Percentiles rank a stretch among this genome's conserved stretches.
These are phyloP conservation scores for Coptotermes formosanus DNA, from an alignment of 1,140 invertebrate genomes.

Conservation along the genomic window DNA sequence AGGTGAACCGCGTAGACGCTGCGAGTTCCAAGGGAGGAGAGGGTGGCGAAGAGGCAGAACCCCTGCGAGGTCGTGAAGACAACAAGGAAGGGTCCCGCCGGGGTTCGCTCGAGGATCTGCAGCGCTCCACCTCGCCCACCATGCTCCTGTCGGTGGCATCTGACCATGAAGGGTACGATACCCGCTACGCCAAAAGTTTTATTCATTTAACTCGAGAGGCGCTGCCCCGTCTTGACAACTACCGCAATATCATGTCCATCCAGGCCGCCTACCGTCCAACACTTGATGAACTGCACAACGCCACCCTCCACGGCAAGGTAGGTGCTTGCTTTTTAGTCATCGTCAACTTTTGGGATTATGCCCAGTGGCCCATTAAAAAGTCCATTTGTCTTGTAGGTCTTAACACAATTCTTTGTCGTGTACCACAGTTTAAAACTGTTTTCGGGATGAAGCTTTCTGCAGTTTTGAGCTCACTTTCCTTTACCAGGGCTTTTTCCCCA, in stretches of 20 bases:
- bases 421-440: no score
- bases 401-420: no score
- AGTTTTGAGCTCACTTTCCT: no score
- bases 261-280: constrained; percentile 87
- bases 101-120: constrained; percentile 20
- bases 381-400: no score
- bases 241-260: constrained; percentile 89
- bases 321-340: background rate
- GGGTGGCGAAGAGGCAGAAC: constrained; percentile 45
- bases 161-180: constrained; percentile 57
- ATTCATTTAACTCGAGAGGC: constrained; percentile 90
- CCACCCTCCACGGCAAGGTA: constrained; percentile 76
- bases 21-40: constrained; percentile 43
- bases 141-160: background rate
- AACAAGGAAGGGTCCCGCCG: constrained; percentile 39
- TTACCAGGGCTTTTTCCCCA: no score
- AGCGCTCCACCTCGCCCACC: background rate
- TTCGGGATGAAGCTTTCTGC: no score
- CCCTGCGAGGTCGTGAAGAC: constrained; percentile 39
- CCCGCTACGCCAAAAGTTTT: constrained; percentile 75
- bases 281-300: constrained; percentile 88
- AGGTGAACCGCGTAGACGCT: constrained; percentile 58
- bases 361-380: no score
- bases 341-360: no score
- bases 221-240: constrained; percentile 87